Conservation (phyloP, 2,888 invertebrate species). For the Dicyrtoma fusca region DNA sequence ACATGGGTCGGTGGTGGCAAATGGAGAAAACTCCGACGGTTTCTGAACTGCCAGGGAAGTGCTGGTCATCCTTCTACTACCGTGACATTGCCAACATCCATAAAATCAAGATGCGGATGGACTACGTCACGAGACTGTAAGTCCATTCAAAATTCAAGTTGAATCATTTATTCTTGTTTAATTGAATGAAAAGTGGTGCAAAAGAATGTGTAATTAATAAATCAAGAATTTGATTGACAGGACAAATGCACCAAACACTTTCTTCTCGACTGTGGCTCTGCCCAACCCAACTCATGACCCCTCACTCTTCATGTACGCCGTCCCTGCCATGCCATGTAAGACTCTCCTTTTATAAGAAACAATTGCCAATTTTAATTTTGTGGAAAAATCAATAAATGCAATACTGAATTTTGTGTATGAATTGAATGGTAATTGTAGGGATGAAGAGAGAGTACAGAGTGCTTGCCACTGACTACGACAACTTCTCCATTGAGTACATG, state of each 20-base stretch:
- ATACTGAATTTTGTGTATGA: not conserved
- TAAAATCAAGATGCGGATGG: conserved; percentile 57
- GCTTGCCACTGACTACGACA: conserved; percentile 57
- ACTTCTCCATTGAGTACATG: conserved; percentile 58
- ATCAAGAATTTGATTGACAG: conserved; percentile 10
- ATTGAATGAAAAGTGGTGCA: no score
- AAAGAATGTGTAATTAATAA: not conserved
- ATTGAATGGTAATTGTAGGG: conserved; percentile 44
- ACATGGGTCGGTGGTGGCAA: conserved; percentile 58
- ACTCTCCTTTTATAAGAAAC: not conserved
- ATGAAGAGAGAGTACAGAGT: conserved; percentile 57
- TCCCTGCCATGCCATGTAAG: conserved; percentile 48
- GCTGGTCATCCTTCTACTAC: conserved; percentile 57
- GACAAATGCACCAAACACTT: conserved; percentile 44
- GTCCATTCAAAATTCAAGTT: no score
- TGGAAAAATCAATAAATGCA: not conserved
- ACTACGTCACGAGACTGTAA: conserved; percentile 58
- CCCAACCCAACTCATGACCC: conserved; percentile 43
- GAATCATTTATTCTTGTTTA: no score
- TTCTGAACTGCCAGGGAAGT: conserved; percentile 57
- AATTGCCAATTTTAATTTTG: not conserved
- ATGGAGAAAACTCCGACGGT: conserved; percentile 57
- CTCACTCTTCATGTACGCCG: conserved; percentile 41
- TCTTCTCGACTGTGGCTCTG: conserved; percentile 41
- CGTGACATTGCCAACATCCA: conserved; percentile 56